These are phyloP conservation scores for Vireo altiloquus DNA, from an alignment of 2,113 vertebrate species.

Conservation along the genomic window DNA sequence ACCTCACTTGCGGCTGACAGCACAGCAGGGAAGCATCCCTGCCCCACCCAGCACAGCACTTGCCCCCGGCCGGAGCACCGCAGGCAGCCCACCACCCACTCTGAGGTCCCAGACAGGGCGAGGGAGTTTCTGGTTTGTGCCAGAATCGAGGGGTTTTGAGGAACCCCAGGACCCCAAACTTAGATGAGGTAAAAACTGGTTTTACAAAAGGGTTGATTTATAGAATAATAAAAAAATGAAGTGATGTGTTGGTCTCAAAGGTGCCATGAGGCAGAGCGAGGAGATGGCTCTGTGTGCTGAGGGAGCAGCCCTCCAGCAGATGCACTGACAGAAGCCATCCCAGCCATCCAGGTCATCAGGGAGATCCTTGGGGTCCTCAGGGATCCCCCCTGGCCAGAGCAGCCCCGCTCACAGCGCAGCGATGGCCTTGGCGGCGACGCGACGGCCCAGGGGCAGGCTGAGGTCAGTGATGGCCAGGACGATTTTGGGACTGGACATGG, in stretches of 20 bases:
- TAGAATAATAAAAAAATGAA: not conserved
- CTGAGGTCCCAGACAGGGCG: fast-evolving
- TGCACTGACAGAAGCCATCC: not conserved
- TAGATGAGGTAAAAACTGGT: not conserved
- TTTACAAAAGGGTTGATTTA: not conserved
- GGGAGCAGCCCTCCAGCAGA: not conserved
- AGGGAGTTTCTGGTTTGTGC: fast-evolving
- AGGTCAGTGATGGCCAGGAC: constrained; percentile 95
- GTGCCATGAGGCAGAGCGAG: fast-evolving
- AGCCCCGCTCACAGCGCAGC: constrained; percentile 76
- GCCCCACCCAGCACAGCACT: not conserved
- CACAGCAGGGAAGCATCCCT: not conserved
- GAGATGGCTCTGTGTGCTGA: fast-evolving
- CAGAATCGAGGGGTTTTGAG: fast-evolving
- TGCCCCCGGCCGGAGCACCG: fast-evolving
- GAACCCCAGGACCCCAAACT: not conserved
- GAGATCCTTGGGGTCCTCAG: not conserved
- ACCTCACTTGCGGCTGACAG: not conserved
- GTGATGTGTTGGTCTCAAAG: not conserved
- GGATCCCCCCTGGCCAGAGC: fast-evolving
- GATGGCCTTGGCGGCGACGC: constrained; percentile 94
- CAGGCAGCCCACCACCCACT: fast-evolving
- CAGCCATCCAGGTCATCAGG: not conserved
- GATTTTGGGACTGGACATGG: constrained; percentile 90
- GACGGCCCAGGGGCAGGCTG: constrained; percentile 89